Conservation (phyloP, 2,113 vertebrate genomes). For the Electrona antarctica region DNA sequence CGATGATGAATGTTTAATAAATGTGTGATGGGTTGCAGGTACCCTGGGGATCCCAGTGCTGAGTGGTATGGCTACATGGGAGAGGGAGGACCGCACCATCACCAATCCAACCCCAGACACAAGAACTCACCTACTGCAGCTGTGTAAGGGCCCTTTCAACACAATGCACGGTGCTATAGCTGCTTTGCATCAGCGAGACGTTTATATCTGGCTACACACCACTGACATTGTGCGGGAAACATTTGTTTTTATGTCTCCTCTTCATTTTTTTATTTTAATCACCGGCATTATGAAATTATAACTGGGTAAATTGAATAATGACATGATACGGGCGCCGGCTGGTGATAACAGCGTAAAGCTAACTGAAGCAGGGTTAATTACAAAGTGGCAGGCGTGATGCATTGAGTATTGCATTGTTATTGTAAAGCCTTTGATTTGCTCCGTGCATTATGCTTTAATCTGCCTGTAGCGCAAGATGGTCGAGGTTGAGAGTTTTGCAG, state of each 20-base stretch:
- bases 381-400: slow-evolving; percentile 7
- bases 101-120: slow-evolving; percentile 81
- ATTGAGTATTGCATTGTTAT: slow-evolving; percentile 30
- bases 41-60: slow-evolving; percentile 66
- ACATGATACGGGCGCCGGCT: slow-evolving; percentile 5
- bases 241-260: background rate
- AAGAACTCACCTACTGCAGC: slow-evolving; percentile 91
- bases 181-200: slow-evolving; percentile 9
- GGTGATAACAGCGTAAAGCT: slow-evolving; percentile 17
- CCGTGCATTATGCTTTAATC: slow-evolving; percentile 12
- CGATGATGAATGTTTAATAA: background rate
- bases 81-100: slow-evolving; percentile 64
- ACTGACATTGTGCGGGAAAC: slow-evolving; percentile 16
- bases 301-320: slow-evolving; percentile 33
- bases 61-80: slow-evolving; percentile 76
- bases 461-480: slow-evolving; percentile 20
- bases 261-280: slow-evolving; percentile 22
- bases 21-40: slow-evolving; percentile 63
- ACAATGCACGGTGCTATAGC: slow-evolving; percentile 12
- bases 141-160: slow-evolving; percentile 73
- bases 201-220: background rate
- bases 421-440: slow-evolving; percentile 51
- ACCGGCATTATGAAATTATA: slow-evolving; percentile 31
- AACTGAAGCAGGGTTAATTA: slow-evolving; percentile 53
- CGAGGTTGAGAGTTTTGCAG: slow-evolving; percentile 19